Evolutionary conservation across 2,113 vertebrate genomes (phyloP).

Genomic region (Gobius niger): DNA sequence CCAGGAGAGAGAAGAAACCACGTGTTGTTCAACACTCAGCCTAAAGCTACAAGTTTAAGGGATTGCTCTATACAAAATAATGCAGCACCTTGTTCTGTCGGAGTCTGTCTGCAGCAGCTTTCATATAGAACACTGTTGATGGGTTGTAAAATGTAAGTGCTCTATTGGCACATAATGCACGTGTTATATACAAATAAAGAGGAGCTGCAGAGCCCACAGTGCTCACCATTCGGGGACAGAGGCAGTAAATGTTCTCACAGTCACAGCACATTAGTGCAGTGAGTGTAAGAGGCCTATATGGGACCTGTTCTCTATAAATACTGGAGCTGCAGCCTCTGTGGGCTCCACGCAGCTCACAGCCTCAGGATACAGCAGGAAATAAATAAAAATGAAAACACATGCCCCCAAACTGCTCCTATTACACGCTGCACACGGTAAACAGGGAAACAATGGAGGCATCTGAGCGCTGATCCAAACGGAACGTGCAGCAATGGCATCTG

Average conservation of each 20-base stretch:
- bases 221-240: slow-evolving; percentile 35
- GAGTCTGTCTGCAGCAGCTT: not conserved
- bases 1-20: not conserved
- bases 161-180: not conserved
- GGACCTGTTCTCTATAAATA: slow-evolving; percentile 65
- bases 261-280: slow-evolving; percentile 64
- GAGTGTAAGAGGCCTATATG: slow-evolving; percentile 54
- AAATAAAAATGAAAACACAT: slow-evolving; percentile 54
- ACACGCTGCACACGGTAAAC: slow-evolving; percentile 54
- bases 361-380: slow-evolving; percentile 64
- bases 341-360: slow-evolving; percentile 59
- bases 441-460: slow-evolving; percentile 69
- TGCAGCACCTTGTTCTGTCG: not conserved
- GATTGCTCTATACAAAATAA: slow-evolving; percentile 1
- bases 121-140: not conserved
- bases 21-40: not conserved
- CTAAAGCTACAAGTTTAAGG: slow-evolving; percentile 5
- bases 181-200: not conserved
- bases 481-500: slow-evolving; percentile 66
- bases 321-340: slow-evolving; percentile 36
- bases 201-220: slow-evolving; percentile 20
- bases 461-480: slow-evolving; percentile 42
- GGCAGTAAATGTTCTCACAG: slow-evolving; percentile 44
- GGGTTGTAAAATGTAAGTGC: not conserved
- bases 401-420: slow-evolving; percentile 54